Evolutionary conservation across 2,888 invertebrate genomes (phyloP).

Genomic region (Temnothorax ravouxi): DNA sequence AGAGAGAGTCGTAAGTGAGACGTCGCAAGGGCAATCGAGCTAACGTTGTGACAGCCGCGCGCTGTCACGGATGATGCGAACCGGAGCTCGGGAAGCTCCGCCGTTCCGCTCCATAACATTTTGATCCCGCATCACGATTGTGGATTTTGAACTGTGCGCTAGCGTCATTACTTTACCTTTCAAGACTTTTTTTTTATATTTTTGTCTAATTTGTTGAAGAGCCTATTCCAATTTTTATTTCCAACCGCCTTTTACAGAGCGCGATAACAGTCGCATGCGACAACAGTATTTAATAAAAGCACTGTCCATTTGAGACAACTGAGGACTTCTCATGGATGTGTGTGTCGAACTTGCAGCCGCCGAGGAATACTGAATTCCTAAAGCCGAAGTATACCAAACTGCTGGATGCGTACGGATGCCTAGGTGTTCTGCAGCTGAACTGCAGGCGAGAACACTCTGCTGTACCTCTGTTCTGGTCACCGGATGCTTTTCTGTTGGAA

Average conservation of each 20-base stretch:
- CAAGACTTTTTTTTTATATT: background rate
- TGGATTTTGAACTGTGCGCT: background rate
- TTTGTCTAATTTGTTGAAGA: background rate
- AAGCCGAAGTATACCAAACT: slow-evolving; percentile 96
- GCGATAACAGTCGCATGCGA: background rate
- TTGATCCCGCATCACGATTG: background rate
- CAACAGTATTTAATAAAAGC: background rate
- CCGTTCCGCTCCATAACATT: background rate
- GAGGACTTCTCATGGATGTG: background rate
- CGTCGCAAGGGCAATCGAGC: background rate
- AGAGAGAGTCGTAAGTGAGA: background rate
- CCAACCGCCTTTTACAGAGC: background rate
- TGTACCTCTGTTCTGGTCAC: slow-evolving; percentile 97
- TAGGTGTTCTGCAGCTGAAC: slow-evolving; percentile 97
- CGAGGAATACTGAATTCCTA: slow-evolving; percentile 95
- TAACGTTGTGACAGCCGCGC: background rate
- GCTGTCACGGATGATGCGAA: background rate
- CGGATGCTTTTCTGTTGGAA: slow-evolving; percentile 98
- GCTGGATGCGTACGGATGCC: slow-evolving; percentile 97
- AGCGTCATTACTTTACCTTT: background rate
- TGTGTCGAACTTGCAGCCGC: slow-evolving; percentile 87
- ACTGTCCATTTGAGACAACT: background rate
- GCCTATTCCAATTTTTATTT: background rate
- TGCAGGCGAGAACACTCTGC: slow-evolving; percentile 93
- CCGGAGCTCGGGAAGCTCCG: background rate